Evolutionary conservation across 1,140 invertebrate genomes (phyloP).

Genomic region (Zaprionus vittiger): DNA sequence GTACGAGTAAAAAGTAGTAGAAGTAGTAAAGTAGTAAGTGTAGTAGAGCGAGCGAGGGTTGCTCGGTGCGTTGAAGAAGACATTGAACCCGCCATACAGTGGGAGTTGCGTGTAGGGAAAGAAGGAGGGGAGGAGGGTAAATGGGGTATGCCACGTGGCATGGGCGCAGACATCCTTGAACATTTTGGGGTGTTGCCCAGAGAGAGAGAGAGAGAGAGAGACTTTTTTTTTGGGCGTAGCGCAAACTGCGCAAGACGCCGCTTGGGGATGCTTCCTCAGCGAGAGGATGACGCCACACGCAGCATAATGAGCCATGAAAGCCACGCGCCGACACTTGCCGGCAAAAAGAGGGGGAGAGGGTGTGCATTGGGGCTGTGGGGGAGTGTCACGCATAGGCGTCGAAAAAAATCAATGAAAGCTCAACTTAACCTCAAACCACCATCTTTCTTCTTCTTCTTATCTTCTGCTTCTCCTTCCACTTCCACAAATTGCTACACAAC

Average conservation of each 20-base stretch:
- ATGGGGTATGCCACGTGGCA: conserved; percentile 58
- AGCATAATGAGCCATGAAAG: conserved; percentile 71
- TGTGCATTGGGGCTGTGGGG: neutral
- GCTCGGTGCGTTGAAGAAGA: conserved; percentile 42
- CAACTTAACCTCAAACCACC: neutral
- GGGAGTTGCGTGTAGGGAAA: neutral
- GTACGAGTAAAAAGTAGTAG: conserved; percentile 10
- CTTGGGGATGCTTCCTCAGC: conserved; percentile 34
- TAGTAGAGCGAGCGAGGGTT: conserved; percentile 33
- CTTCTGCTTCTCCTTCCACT: neutral
- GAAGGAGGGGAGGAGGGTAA: neutral
- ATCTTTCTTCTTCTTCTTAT: neutral
- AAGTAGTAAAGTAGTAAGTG: conserved; percentile 19
- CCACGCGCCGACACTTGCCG: conserved; percentile 64
- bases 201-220: conserved; percentile 15
- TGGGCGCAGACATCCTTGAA: conserved; percentile 74
- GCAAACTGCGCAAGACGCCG: conserved; percentile 45
- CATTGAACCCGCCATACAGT: conserved; percentile 51
- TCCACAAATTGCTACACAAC: conserved; percentile 8
- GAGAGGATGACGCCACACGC: conserved; percentile 70
- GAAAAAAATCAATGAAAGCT: conserved; percentile 59
- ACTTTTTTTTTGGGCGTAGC: conserved; percentile 63
- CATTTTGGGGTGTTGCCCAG: conserved; percentile 57
- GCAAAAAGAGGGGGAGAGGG: neutral
- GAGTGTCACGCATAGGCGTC: conserved; percentile 42